These are phyloP conservation scores for Zapus hudsonius DNA, from an alignment of 2,113 vertebrate genomes.

Conservation along the genomic window DNA sequence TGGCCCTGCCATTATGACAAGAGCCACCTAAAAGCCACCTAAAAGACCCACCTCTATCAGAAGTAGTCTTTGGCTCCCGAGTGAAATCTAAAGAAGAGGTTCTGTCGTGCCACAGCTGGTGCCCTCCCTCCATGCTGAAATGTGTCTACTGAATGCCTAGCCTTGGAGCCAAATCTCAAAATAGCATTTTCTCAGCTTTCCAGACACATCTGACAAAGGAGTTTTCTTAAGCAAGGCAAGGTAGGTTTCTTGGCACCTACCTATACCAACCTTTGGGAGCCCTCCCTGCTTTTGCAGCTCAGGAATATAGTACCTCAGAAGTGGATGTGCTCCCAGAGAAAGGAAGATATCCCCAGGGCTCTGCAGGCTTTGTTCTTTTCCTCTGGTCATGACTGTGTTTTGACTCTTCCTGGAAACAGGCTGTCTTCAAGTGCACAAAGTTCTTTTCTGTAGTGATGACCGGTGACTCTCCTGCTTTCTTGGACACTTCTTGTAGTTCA, in stretches of 20 bases:
- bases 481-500: neutral
- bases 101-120: neutral
- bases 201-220: neutral
- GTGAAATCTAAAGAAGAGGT: neutral
- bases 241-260: neutral
- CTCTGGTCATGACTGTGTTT: neutral
- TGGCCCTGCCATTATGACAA: neutral
- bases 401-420: neutral
- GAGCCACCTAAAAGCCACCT: neutral
- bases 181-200: constrained; percentile 54
- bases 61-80: neutral
- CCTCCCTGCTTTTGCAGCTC: neutral
- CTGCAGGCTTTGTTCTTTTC: neutral
- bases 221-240: neutral
- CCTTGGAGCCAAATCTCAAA: constrained; percentile 56
- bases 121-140: neutral
- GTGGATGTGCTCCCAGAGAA: neutral
- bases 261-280: neutral
- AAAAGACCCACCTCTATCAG: neutral
- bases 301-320: accelerated
- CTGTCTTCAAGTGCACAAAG: neutral
- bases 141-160: neutral
- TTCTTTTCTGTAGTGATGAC: neutral
- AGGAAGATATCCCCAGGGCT: neutral
- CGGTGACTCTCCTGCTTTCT: neutral